Conservation (phyloP, 2,888 invertebrate genomes). For the Drosophila prolongata region DNA sequence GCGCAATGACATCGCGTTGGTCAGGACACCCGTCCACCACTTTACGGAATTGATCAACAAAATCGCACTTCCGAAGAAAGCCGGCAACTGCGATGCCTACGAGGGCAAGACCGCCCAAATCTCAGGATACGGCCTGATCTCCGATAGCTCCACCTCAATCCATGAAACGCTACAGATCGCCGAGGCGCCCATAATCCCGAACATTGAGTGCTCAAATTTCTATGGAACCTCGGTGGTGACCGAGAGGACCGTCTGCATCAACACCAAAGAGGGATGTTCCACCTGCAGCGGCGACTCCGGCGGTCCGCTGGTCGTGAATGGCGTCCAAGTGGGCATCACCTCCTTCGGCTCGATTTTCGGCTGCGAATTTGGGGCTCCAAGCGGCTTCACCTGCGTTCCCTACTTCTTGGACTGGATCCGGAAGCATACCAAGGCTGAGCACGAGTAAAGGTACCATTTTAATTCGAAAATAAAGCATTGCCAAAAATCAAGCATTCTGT, state of each 20-base stretch:
- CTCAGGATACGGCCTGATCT: conserved; percentile 84
- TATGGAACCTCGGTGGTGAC: not conserved
- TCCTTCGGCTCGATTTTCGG: conserved; percentile 53
- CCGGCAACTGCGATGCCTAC: conserved; percentile 66
- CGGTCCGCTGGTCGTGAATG: conserved; percentile 61
- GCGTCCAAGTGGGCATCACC: conserved; percentile 67
- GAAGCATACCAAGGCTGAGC: no score
- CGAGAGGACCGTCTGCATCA: conserved; percentile 62
- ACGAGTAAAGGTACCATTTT: not conserved
- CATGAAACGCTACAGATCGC: conserved; percentile 78
- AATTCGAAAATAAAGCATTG: not conserved
- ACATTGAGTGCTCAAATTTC: no score
- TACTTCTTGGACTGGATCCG: conserved; percentile 60
- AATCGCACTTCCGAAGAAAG: conserved; percentile 48
- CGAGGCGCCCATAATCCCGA: conserved; percentile 6
- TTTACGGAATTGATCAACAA: conserved; percentile 46
- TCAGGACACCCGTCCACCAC: conserved; percentile 41
- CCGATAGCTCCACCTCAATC: conserved; percentile 58
- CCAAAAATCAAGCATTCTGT: not conserved
- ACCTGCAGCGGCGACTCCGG: conserved; percentile 81
- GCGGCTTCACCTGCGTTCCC: conserved; percentile 48
- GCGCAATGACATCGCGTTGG: conserved; percentile 76
- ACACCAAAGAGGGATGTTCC: conserved; percentile 54
- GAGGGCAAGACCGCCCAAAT: conserved; percentile 78
- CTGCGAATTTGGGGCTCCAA: conserved; percentile 41